Base-by-base conservation (phyloP, 2,113 vertebrate species). In the Phoxinus phoxinus region DNA sequence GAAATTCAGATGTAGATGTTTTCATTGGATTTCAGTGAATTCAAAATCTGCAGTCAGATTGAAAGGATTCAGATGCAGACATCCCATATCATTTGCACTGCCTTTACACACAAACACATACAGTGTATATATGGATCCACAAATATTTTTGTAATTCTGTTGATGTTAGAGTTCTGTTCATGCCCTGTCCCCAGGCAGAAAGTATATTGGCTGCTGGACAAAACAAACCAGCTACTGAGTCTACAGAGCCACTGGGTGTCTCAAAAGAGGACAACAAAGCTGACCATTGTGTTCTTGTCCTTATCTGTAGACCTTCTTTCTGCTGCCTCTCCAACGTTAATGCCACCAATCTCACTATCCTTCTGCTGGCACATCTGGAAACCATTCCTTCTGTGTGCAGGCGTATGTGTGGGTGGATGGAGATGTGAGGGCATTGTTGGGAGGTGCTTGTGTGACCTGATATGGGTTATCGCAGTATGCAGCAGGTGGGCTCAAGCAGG, bases 401-500 rank as follows among this genome's bases (percentile, higher is more conserved):
- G 11, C 17, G 11, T 37, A 59, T 48, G 30, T 76, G 83, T 46
- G n/a, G 19, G 65, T 44, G 48, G 21, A 35, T 44, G 69, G 21
- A 25, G 35, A 59, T 27, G 9, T 63, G 84, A 63, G 78, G 63
- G 61, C 59, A 63, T 76, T 74, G 72, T 59, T 84, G 72, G 72
- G 37, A 51, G 27, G 73, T 25, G 58, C 21, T 30, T 83, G 73
- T 81, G 56, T 25, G 44, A 92, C 81, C 75, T 11, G 79, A 89
- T 90, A 77, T 61, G 63, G 82, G 87, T 76, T 90, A 83, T 85
- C 67, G 44, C 73, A 13, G 2, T 76, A 56, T 87, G 74, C 56
- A 91, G 88, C 90, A 89, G 91, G 86, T 90, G 87, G 86, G 27
- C 65, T 84, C 37, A 37, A 5, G 83, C 72, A 51, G 9, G 48